phyloP scores from a whole-genome alignment of 2,888 invertebrate species.

The Flexamia atlantica region DNA sequence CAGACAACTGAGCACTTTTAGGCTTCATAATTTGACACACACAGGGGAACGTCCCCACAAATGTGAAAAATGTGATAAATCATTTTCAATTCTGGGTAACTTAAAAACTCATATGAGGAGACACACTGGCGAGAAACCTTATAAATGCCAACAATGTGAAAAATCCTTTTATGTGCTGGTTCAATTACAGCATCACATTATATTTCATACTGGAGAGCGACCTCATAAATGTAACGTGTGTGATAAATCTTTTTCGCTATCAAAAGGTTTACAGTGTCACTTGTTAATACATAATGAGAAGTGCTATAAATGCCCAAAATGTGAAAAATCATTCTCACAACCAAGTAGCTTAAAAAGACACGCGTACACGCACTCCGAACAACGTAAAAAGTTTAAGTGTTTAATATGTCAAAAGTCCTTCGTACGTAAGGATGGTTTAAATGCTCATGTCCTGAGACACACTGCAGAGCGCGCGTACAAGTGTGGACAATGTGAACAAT shows the following conservation, averaged over 20 bases:
- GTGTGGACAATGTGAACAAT: too few relatives aligned
- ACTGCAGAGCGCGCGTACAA: too few relatives aligned
- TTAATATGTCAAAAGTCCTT: background rate
- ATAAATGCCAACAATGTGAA: background rate
- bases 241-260: background rate
- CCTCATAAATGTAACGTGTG: background rate
- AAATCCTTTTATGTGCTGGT: background rate
- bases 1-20: too few relatives aligned
- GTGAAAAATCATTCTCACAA: background rate
- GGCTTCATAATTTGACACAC: background rate
- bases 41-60: background rate
- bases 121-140: background rate
- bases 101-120: background rate
- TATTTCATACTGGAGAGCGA: background rate
- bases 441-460: background rate
- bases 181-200: background rate
- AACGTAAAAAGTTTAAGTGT: background rate
- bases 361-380: background rate
- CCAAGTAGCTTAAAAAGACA: background rate
- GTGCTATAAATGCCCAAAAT: constrained; percentile 62
- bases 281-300: constrained; percentile 59
- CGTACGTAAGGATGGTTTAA: background rate
- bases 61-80: background rate
- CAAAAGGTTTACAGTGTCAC: background rate
- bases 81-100: background rate